Percentiles rank a stretch among this genome's conserved stretches.
Evolutionary conservation across 2,113 vertebrate species (phyloP).

Genomic region (Grallaria varia): DNA sequence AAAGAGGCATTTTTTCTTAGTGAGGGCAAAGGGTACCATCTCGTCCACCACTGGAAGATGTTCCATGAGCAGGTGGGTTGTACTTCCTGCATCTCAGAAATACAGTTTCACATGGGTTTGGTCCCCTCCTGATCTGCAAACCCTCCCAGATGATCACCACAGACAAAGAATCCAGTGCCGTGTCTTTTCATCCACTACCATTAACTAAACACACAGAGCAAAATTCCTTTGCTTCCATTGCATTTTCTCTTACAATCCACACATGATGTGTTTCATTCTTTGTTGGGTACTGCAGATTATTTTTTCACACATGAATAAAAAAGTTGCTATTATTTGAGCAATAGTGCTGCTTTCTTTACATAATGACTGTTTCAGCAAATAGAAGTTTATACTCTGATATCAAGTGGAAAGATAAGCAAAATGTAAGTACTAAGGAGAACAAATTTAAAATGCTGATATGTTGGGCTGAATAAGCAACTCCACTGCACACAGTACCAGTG

Average conservation of each 20-base stretch:
- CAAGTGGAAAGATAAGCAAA: neutral
- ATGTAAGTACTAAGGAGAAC: neutral
- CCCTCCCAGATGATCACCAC: neutral
- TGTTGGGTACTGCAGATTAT: neutral
- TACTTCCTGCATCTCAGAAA: neutral
- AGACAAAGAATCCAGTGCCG: neutral
- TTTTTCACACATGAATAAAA: neutral
- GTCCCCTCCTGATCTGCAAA: neutral
- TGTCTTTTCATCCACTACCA: neutral
- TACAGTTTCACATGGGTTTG: neutral
- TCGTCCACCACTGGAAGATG: neutral
- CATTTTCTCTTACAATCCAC: neutral
- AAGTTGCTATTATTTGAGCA: neutral
- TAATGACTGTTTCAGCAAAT: neutral
- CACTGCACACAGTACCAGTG: neutral
- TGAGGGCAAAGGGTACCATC: neutral
- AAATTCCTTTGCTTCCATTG: neutral
- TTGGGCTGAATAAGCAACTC: slow-evolving; percentile 14
- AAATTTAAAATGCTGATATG: neutral
- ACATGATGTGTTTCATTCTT: neutral
- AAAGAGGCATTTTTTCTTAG: neutral
- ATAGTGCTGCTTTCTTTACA: neutral
- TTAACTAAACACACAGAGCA: neutral
- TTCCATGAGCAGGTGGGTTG: neutral
- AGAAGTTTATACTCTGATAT: neutral